phyloP scores from a whole-genome alignment of 2,888 invertebrate genomes.

The Rosalia funebris region DNA sequence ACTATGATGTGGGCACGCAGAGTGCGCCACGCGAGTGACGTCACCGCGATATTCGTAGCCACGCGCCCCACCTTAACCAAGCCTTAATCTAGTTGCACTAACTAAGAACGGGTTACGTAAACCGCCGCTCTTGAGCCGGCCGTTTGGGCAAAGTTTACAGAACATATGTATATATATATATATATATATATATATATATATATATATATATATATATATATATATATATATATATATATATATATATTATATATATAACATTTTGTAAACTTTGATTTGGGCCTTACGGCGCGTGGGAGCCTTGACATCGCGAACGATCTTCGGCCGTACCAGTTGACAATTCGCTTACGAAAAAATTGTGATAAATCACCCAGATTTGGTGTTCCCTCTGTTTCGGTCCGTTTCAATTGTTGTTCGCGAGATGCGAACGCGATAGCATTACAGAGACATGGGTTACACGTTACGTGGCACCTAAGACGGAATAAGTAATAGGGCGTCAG shows the following conservation, averaged over 20 bases:
- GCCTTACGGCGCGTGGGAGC: slow-evolving; percentile 39
- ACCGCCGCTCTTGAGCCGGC: slow-evolving; percentile 50
- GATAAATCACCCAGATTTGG: slow-evolving; percentile 6
- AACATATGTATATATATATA: too few relatives aligned
- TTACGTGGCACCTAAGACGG: too few relatives aligned
- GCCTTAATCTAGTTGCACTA: slow-evolving; percentile 55
- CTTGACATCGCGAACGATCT: slow-evolving; percentile 36
- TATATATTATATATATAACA: too few relatives aligned
- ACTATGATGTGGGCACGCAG: slow-evolving; percentile 42
- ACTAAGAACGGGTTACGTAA: slow-evolving; percentile 63
- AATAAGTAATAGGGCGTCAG: too few relatives aligned
- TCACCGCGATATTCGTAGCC: slow-evolving; percentile 51
- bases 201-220: too few relatives aligned
- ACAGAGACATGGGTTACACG: not conserved
- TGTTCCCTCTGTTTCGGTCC: too few relatives aligned
- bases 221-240: too few relatives aligned
- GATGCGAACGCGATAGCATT: not conserved
- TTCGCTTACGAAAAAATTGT: slow-evolving; percentile 1
- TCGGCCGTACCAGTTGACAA: slow-evolving; percentile 12
- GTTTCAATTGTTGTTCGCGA: slow-evolving; percentile 12
- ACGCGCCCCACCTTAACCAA: slow-evolving; percentile 64
- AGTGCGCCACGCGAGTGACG: slow-evolving; percentile 50
- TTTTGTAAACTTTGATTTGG: slow-evolving; percentile 39
- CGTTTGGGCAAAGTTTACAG: too few relatives aligned
- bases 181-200: too few relatives aligned